These are phyloP conservation scores for Empis livida DNA, from an alignment of 2,888 invertebrate genomes.

Conservation along the genomic window DNA sequence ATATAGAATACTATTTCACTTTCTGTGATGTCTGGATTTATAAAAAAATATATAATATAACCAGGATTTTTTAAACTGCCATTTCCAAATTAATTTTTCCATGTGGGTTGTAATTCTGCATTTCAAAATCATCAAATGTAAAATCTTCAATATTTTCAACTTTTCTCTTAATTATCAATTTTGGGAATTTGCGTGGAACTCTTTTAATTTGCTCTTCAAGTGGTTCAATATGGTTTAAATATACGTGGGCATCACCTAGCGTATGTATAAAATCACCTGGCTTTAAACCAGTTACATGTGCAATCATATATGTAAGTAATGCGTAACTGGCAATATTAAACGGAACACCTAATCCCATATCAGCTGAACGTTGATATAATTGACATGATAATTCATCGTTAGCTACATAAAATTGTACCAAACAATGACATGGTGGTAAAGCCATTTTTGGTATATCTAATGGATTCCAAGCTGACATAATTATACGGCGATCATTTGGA, in stretches of 20 bases:
- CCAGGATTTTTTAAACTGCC: slow-evolving; percentile 22
- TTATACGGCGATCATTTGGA: slow-evolving; percentile 78
- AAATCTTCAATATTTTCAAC: slow-evolving; percentile 78
- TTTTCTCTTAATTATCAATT: slow-evolving; percentile 57
- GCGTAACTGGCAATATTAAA: slow-evolving; percentile 98
- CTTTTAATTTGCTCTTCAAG: slow-evolving; percentile 68
- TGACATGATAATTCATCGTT: slow-evolving; percentile 76
- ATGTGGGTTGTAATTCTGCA: slow-evolving; percentile 75
- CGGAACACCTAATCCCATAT: slow-evolving; percentile 96
- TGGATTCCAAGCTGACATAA: slow-evolving; percentile 95
- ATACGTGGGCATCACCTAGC: slow-evolving; percentile 91
- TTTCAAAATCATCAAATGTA: slow-evolving; percentile 68
- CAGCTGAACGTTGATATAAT: slow-evolving; percentile 91
- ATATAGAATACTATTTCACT: too few relatives aligned
- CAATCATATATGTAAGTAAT: slow-evolving; percentile 87
- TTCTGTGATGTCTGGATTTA: too few relatives aligned
- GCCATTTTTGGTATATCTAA: slow-evolving; percentile 81
- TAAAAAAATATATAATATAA: too few relatives aligned
- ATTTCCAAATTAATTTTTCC: slow-evolving; percentile 86
- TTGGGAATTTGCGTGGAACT: slow-evolving; percentile 70
- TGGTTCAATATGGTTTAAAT: slow-evolving; percentile 77
- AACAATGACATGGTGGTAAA: slow-evolving; percentile 90
- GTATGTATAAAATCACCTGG: slow-evolving; percentile 91
- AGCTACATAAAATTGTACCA: slow-evolving; percentile 88
- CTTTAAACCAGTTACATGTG: slow-evolving; percentile 82